A percentile compares a stretch with the other conserved stretches of the same genome.
Conservation (phyloP, 2,113 vertebrate genomes). For the Thryonomys swinderianus region DNA sequence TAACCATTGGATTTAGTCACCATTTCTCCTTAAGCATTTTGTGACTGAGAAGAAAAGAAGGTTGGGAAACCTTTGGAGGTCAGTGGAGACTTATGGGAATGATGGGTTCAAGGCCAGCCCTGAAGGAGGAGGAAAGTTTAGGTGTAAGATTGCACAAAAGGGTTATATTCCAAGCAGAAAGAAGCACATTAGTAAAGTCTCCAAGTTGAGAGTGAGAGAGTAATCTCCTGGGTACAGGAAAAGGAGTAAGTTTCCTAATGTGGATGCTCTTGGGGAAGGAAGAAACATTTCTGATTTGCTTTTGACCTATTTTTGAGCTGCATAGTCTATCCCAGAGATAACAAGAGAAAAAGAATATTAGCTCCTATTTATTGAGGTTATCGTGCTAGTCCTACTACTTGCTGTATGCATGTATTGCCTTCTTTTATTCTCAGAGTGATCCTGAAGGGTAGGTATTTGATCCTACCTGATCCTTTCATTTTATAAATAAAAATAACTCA, state of each 20-base stretch:
- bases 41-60: not conserved
- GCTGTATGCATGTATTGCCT: not conserved
- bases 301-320: slow-evolving; percentile 74
- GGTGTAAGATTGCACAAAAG: not conserved
- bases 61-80: not conserved
- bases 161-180: not conserved
- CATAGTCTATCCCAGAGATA: slow-evolving; percentile 47
- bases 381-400: not conserved
- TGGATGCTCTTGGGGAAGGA: slow-evolving; percentile 60
- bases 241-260: slow-evolving; percentile 31
- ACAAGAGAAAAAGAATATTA: slow-evolving; percentile 64
- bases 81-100: not conserved
- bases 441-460: not conserved
- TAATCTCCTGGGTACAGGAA: slow-evolving; percentile 2
- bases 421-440: not conserved
- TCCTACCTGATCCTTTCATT: not conserved
- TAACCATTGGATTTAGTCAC: not conserved
- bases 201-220: not conserved
- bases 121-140: not conserved
- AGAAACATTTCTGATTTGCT: slow-evolving; percentile 65
- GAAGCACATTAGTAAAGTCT: slow-evolving; percentile 14
- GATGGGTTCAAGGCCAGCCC: not conserved
- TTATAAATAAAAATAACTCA: not conserved
- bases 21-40: not conserved
- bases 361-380: slow-evolving; percentile 66